These are phyloP conservation scores for Copidosoma floridanum DNA, from an alignment of 1,140 invertebrate species.

Conservation along the genomic window DNA sequence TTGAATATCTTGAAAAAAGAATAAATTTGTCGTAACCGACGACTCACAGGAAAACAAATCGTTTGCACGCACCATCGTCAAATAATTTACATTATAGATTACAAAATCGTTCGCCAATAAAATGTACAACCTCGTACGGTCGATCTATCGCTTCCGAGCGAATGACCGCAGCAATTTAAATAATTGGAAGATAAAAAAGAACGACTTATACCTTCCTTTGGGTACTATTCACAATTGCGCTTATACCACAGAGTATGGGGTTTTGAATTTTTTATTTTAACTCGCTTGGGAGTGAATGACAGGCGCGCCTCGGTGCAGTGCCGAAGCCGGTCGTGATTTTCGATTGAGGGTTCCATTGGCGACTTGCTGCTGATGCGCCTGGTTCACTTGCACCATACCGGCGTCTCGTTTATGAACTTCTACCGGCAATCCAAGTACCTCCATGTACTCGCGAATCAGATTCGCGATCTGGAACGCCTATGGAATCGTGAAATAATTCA, in stretches of 20 bases:
- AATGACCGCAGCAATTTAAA: constrained; percentile 1
- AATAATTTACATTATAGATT: constrained; percentile 20
- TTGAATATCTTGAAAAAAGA: neutral
- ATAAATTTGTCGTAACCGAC: neutral
- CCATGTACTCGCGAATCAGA: constrained; percentile 88
- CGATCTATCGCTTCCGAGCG: neutral
- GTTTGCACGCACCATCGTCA: neutral
- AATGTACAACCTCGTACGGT: constrained; percentile 1
- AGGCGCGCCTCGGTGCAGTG: constrained; percentile 58
- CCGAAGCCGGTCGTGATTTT: constrained; percentile 56
- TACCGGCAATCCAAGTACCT: constrained; percentile 64
- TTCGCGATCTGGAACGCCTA: constrained; percentile 93
- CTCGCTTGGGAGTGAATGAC: constrained; percentile 58
- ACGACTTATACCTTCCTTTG: neutral
- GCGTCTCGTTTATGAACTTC: constrained; percentile 49
- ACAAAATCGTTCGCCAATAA: constrained; percentile 15
- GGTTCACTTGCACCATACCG: constrained; percentile 45
- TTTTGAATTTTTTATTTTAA: too few relatives aligned
- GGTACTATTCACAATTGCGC: neutral
- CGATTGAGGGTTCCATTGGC: constrained; percentile 37
- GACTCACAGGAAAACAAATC: constrained; percentile 9
- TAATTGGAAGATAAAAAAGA: constrained; percentile 19
- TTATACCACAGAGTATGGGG: too few relatives aligned
- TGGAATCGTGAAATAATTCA: constrained; percentile 21
- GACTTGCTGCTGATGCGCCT: constrained; percentile 37